Evolutionary conservation across 2,888 invertebrate species (phyloP), one percentile per base, ranked within the genome.

Genomic region (Cosmorhoe ocellata): DNA sequence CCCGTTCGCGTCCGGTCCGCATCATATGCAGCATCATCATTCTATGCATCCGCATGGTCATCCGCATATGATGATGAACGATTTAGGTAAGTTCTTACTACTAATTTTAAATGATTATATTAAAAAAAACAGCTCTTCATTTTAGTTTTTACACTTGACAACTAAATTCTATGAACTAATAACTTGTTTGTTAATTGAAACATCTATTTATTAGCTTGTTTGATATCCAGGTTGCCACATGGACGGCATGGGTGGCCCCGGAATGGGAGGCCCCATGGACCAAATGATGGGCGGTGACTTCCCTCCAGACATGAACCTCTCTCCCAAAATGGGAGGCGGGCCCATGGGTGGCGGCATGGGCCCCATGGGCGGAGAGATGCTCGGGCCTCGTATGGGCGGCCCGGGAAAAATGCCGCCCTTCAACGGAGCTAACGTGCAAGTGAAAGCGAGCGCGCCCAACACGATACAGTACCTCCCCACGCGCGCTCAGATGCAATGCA

Each of bases 391-490:
- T 9, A 91, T 92, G 81, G 92, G 92, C 43, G 92, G 77, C 39
- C 87, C 84, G 26, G 91, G 91, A 0, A 91, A 90, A 58, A 90
- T 90, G 90, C 81, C 89, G 10, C 93, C 93, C 6, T 92, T 92
- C 68, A 93, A 92, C 74, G 91, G 91, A 6, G 90, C 91, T 7
- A 98, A 97, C 81, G 95, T 97, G 32, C 97, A 97, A 86, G 98
- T 99, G 18, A 98, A 98, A 85, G 96, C 98, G 7, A 98, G 96
- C 81, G 98, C 98, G 8, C 98, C 99, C 0, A 99, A 99, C 84
- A 99, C 99, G 28, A 99, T 99, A 77, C 98, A 99, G 91, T 99
- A 99, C 91, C 93, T 98, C 81, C 99, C 99, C 13, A 97, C 98
- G 42, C 93, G 98, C 84, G 96, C 98, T n/a, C 97, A 97, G 76